phyloP scores from a whole-genome alignment of 2,888 invertebrate genomes.

The Tetramorium bicarinatum region DNA sequence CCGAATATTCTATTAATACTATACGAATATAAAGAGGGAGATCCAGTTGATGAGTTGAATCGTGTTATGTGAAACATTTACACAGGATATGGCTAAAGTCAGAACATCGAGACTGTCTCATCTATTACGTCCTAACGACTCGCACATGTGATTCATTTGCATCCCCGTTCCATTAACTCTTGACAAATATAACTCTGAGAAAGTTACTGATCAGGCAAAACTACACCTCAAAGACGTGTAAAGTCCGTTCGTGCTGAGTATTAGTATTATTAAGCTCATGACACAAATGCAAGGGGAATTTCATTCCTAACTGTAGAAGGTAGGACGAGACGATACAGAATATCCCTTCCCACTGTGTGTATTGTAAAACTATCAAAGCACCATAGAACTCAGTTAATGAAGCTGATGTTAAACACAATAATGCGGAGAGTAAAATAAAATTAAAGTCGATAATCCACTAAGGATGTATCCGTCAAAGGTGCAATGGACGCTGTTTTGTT shows the following conservation, averaged over 20 bases:
- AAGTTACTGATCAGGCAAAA: conserved; percentile 56
- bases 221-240: conserved; percentile 59
- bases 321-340: conserved; percentile 53
- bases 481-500: conserved; percentile 71
- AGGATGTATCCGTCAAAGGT: conserved; percentile 69
- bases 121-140: conserved; percentile 63
- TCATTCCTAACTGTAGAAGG: conserved; percentile 54
- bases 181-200: conserved; percentile 49
- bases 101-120: conserved; percentile 58
- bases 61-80: conserved; percentile 64
- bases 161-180: conserved; percentile 58
- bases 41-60: conserved; percentile 68
- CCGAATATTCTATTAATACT: conserved; percentile 79
- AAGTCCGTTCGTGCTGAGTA: conserved; percentile 40
- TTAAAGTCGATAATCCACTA: conserved; percentile 68
- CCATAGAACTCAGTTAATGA: conserved; percentile 78
- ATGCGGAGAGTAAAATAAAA: conserved; percentile 68
- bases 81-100: conserved; percentile 49
- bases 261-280: conserved; percentile 54
- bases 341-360: conserved; percentile 54
- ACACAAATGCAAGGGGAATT: conserved; percentile 58
- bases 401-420: conserved; percentile 78
- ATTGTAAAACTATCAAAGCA: conserved; percentile 68
- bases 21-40: conserved; percentile 66
- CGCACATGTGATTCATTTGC: conserved; percentile 52